phyloP scores from a whole-genome alignment of 2,888 invertebrate species.

The Chesias legatella region DNA sequence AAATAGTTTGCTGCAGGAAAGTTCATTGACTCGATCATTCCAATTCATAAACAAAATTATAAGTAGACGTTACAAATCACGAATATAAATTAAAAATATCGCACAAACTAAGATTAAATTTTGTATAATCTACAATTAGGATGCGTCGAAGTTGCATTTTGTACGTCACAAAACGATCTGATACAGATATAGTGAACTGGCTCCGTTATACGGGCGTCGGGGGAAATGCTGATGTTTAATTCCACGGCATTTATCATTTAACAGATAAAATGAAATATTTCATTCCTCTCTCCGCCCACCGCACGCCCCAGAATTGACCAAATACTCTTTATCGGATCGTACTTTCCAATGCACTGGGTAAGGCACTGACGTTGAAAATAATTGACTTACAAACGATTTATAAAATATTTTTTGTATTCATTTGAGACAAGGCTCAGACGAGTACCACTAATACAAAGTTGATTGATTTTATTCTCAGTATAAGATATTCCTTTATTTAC shows the following conservation, averaged over 20 bases:
- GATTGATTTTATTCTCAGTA: constrained; percentile 36
- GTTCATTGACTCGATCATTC: constrained; percentile 59
- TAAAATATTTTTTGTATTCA: constrained; percentile 29
- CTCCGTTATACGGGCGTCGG: constrained; percentile 19
- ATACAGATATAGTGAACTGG: constrained; percentile 34
- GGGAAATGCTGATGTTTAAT: constrained; percentile 5
- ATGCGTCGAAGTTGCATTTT: constrained; percentile 57
- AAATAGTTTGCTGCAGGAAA: constrained; percentile 35
- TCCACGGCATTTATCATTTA: constrained; percentile 7
- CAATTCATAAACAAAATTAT: constrained; percentile 47
- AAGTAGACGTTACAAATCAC: constrained; percentile 33
- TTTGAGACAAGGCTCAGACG: constrained; percentile 32
- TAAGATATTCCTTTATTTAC: constrained; percentile 47
- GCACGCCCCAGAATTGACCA: constrained; percentile 14
- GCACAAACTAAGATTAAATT: constrained; percentile 56
- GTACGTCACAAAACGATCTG: constrained; percentile 55
- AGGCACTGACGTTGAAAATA: constrained; percentile 47
- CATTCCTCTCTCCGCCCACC: constrained; percentile 13
- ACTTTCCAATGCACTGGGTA: constrained; percentile 59
- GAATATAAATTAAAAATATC: constrained; percentile 44
- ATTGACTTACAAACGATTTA: constrained; percentile 29
- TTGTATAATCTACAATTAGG: constrained; percentile 40
- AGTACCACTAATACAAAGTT: constrained; percentile 38
- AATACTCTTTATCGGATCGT: constrained; percentile 35
- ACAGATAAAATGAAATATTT: constrained; percentile 18